These are phyloP conservation scores for Enteromius trimaculatus DNA, from an alignment of 2,797 vertebrate species.

Conservation along the genomic window DNA sequence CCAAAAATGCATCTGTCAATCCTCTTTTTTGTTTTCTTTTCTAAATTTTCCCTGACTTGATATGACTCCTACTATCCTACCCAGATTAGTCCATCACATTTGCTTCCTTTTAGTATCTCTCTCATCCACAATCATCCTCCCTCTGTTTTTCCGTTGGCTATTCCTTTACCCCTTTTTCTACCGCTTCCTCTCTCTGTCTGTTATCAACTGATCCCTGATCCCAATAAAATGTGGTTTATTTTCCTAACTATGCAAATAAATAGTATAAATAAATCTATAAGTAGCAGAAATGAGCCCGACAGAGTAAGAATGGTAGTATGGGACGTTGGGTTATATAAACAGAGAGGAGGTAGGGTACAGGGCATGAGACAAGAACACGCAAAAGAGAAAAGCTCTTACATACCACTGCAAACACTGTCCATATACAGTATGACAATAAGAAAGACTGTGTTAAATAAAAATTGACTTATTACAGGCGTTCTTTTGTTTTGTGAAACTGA, in stretches of 20 bases:
- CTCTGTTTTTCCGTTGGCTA: slow-evolving; percentile 56
- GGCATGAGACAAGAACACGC: slow-evolving; percentile 48
- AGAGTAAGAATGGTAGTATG: slow-evolving; percentile 66
- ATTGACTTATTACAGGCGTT: not conserved
- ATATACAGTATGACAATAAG: slow-evolving; percentile 26
- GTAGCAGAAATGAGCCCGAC: slow-evolving; percentile 60
- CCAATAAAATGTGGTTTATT: slow-evolving; percentile 73
- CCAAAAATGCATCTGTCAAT: slow-evolving; percentile 60
- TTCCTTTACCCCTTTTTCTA: slow-evolving; percentile 40
- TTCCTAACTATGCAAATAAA: slow-evolving; percentile 73
- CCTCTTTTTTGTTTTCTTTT: slow-evolving; percentile 71
- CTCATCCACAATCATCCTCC: slow-evolving; percentile 55
- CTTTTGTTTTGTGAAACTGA: too few relatives aligned
- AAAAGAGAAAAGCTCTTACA: not conserved
- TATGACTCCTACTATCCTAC: slow-evolving; percentile 67
- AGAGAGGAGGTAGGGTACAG: slow-evolving; percentile 58
- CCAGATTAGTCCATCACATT: slow-evolving; percentile 67
- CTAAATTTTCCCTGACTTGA: slow-evolving; percentile 71
- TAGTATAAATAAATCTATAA: slow-evolving; percentile 60
- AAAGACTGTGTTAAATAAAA: not conserved
- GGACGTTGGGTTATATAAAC: slow-evolving; percentile 61
- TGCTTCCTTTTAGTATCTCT: slow-evolving; percentile 62
- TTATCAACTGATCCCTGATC: slow-evolving; percentile 54
- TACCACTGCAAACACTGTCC: slow-evolving; percentile 1
- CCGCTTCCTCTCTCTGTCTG: slow-evolving; percentile 16